These are phyloP conservation scores for Spisula subtruncata DNA, from an alignment of 2,888 invertebrate genomes.

Conservation along the genomic window DNA sequence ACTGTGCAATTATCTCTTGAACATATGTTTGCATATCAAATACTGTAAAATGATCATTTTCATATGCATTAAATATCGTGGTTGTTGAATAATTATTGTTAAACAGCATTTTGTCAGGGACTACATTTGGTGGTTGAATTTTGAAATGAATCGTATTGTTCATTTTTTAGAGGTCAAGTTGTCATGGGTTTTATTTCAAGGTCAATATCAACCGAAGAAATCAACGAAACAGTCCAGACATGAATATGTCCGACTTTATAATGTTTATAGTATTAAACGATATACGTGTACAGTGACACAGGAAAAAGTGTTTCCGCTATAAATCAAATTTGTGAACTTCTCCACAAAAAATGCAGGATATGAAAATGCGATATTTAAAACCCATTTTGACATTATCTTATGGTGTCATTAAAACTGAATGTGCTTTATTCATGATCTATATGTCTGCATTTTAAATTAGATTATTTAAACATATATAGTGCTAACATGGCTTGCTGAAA, in stretches of 20 bases:
- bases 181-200: no score
- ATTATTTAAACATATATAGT: background rate
- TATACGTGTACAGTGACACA: background rate
- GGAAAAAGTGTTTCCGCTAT: background rate
- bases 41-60: background rate
- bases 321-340: background rate
- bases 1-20: background rate
- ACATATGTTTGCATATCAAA: background rate
- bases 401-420: background rate
- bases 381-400: background rate
- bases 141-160: no score
- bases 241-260: no score
- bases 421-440: background rate
- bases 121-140: no score
- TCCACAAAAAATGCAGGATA: background rate
- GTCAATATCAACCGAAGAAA: no score
- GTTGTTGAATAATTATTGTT: no score
- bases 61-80: no score
- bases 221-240: no score
- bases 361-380: constrained; percentile 9
- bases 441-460: background rate
- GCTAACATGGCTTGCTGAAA: no score
- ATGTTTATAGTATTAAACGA: no score
- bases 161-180: no score
- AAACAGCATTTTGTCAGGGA: no score